These are phyloP conservation scores for Cremastobaeus sp. DNA, from an alignment of 2,888 invertebrate species.

Conservation along the genomic window DNA sequence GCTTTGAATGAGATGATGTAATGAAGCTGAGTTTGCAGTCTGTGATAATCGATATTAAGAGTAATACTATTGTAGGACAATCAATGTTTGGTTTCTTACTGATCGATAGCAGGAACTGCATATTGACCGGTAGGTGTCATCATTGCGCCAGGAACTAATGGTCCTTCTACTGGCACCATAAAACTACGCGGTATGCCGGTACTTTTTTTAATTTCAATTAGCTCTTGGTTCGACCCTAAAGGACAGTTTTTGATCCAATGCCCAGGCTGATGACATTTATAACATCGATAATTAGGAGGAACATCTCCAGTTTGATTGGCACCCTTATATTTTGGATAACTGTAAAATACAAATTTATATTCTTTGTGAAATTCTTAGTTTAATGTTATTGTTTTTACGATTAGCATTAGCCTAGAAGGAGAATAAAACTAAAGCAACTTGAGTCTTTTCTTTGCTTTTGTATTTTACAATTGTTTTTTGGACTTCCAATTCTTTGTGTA, in stretches of 20 bases:
- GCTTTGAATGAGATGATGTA: no score
- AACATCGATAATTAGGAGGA: slow-evolving; percentile 95
- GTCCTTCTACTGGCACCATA: slow-evolving; percentile 94
- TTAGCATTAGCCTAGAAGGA: no score
- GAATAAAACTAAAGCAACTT: no score
- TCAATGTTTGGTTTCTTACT: slow-evolving; percentile 86
- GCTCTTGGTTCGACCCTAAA: slow-evolving; percentile 82
- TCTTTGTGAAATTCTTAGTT: background rate
- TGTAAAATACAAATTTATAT: slow-evolving; percentile 74
- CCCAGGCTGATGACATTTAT: slow-evolving; percentile 95
- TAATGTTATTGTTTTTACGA: slow-evolving; percentile 3
- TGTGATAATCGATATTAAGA: no score
- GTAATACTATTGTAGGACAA: no score
- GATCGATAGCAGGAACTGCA: slow-evolving; percentile 93
- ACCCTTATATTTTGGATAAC: slow-evolving; percentile 92
- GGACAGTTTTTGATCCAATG: slow-evolving; percentile 99
- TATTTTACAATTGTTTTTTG: no score
- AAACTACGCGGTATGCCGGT: slow-evolving; percentile 98
- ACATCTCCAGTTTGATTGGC: slow-evolving; percentile 93
- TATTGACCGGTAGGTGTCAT: slow-evolving; percentile 92
- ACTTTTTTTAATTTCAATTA: slow-evolving; percentile 91
- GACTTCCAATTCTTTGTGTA: no score
- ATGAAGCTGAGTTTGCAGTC: no score
- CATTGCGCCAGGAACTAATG: slow-evolving; percentile 93
- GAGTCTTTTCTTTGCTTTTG: no score